Evolutionary conservation across 1,140 invertebrate species (phyloP).

Genomic region (Lepidotrigona ventralis): DNA sequence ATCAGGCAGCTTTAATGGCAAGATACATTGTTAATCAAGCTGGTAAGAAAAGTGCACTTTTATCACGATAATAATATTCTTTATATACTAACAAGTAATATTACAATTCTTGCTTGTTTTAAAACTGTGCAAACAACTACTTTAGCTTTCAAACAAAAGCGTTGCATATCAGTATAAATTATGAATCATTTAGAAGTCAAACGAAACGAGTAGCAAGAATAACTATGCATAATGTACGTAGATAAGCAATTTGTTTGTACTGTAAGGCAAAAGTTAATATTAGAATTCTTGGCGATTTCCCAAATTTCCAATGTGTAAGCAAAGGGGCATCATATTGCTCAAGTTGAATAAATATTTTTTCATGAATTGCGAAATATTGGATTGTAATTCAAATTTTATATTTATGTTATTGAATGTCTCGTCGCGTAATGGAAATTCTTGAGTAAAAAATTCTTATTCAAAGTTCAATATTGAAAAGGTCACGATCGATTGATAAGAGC

Average conservation of each 20-base stretch:
- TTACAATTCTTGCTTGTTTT: neutral
- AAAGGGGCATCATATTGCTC: neutral
- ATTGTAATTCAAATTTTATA: too few relatives aligned
- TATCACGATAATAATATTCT: neutral
- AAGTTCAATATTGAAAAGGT: neutral
- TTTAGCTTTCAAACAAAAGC: neutral
- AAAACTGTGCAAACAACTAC: neutral
- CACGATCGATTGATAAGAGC: neutral
- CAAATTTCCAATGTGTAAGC: neutral
- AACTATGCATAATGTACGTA: constrained; percentile 29
- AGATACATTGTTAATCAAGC: constrained; percentile 61
- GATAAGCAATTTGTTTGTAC: neutral
- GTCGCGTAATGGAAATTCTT: too few relatives aligned
- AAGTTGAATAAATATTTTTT: neutral
- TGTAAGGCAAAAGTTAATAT: constrained; percentile 18
- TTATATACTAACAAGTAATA: too few relatives aligned
- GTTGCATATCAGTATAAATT: neutral
- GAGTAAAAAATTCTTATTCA: neutral
- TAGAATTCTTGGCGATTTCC: constrained; percentile 23
- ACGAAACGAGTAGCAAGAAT: neutral
- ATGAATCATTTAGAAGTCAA: neutral
- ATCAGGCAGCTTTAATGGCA: constrained; percentile 47
- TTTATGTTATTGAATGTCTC: too few relatives aligned
- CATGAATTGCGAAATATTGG: neutral
- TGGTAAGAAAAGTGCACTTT: constrained; percentile 37